Percentiles rank a stretch among this genome's conserved stretches.
Evolutionary conservation across 2,113 vertebrate species (phyloP).

Genomic region (Riparia riparia): DNA sequence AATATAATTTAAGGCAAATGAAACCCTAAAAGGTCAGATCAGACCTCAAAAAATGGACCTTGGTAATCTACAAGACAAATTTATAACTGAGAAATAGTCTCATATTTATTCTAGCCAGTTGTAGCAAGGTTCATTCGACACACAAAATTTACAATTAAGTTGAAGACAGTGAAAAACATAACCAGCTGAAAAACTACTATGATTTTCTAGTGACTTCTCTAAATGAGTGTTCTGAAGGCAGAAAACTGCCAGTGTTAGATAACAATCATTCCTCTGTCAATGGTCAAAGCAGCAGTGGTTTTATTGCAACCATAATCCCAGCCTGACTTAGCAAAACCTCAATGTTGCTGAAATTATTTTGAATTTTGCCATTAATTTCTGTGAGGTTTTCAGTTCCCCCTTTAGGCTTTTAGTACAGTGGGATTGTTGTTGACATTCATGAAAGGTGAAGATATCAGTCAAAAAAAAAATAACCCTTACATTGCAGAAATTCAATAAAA

Average conservation of each 20-base stretch:
- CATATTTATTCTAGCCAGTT: background rate
- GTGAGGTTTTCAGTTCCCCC: background rate
- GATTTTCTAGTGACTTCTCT: background rate
- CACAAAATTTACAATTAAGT: background rate
- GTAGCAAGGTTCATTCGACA: background rate
- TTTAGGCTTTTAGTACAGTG: background rate
- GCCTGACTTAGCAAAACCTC: background rate
- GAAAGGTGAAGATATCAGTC: background rate
- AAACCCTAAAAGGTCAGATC: background rate
- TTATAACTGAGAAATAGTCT: background rate
- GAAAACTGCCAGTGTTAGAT: background rate
- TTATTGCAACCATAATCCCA: constrained; percentile 29
- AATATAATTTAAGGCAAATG: background rate
- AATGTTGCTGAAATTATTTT: background rate
- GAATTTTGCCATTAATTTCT: background rate
- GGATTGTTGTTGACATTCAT: constrained; percentile 3
- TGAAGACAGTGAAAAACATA: background rate
- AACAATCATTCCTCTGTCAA: background rate
- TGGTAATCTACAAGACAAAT: background rate
- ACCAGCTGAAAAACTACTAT: background rate
- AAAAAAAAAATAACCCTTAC: background rate
- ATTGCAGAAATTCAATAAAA: constrained; percentile 24
- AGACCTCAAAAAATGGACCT: background rate
- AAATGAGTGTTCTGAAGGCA: background rate
- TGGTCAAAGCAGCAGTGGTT: background rate